A percentile compares a stretch with the other conserved stretches of the same genome.
Conservation (phyloP, 2,797 vertebrate genomes). For the Numenius phaeopus region DNA sequence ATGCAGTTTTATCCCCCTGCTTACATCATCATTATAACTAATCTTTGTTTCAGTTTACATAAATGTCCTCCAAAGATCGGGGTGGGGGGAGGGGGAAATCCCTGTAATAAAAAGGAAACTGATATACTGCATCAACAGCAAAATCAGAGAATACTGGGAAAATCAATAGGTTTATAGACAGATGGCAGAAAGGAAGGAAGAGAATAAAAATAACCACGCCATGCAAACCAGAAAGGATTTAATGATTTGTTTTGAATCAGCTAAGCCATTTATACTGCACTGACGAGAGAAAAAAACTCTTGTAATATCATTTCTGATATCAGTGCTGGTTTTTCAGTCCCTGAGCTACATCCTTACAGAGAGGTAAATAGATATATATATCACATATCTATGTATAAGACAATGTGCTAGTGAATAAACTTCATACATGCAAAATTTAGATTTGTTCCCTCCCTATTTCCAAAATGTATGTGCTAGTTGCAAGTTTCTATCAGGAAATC, state of each 20-base stretch:
- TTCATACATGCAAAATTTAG: background rate
- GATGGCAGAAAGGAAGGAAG: conserved; percentile 56
- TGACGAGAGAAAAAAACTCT: background rate
- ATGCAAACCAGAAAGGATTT: conserved; percentile 32
- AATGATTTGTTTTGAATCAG: conserved; percentile 53
- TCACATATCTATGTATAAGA: background rate
- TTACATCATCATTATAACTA: conserved; percentile 25
- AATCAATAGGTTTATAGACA: conserved; percentile 51
- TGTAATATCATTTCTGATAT: background rate
- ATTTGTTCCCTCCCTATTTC: background rate
- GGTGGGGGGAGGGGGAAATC: accelerated
- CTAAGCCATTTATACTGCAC: background rate
- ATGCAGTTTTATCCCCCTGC: background rate
- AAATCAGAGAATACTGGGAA: background rate
- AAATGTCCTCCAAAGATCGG: conserved; percentile 16
- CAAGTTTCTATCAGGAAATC: background rate
- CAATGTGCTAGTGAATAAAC: background rate
- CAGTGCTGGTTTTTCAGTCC: background rate
- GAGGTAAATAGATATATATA: accelerated
- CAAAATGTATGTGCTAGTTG: accelerated
- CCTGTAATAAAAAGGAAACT: conserved; percentile 15
- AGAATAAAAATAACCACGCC: conserved; percentile 41
- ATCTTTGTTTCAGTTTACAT: conserved; percentile 37
- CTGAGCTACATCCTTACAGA: background rate
- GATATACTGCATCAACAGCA: conserved; percentile 2